Conservation (phyloP, 2,113 vertebrate species). For the Stegostoma tigrinum region DNA sequence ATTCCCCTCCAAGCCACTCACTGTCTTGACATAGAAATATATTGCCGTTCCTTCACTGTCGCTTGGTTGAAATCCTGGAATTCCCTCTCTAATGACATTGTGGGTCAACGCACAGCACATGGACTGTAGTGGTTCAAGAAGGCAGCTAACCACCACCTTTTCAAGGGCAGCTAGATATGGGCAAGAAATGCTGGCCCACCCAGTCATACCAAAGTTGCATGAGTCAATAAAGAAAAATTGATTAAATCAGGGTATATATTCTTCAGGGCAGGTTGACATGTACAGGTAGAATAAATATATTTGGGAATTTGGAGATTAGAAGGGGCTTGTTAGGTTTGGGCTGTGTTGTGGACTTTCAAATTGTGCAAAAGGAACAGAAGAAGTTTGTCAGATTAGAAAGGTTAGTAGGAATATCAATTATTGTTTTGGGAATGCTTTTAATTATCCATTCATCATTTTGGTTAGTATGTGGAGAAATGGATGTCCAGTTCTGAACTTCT, state of each 20-base stretch:
- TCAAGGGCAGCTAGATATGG: too few relatives aligned
- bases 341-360: not conserved
- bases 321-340: not conserved
- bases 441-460: not conserved
- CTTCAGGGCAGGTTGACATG: not conserved
- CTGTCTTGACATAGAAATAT: too few relatives aligned
- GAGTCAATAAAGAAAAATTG: not conserved
- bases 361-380: not conserved
- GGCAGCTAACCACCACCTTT: too few relatives aligned
- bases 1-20: too few relatives aligned
- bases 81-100: too few relatives aligned
- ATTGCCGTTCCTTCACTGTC: too few relatives aligned
- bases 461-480: not conserved
- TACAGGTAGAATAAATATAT: not conserved
- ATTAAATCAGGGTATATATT: not conserved
- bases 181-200: too few relatives aligned
- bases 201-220: too few relatives aligned
- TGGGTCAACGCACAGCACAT: too few relatives aligned
- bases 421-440: not conserved
- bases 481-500: not conserved
- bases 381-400: not conserved
- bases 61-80: too few relatives aligned
- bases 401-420: not conserved
- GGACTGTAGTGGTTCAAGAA: too few relatives aligned
- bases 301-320: not conserved